Evolutionary conservation across 2,888 invertebrate genomes (phyloP), one percentile per base, ranked within the genome.

Genomic region (Pseudolycoriella hygida): DNA sequence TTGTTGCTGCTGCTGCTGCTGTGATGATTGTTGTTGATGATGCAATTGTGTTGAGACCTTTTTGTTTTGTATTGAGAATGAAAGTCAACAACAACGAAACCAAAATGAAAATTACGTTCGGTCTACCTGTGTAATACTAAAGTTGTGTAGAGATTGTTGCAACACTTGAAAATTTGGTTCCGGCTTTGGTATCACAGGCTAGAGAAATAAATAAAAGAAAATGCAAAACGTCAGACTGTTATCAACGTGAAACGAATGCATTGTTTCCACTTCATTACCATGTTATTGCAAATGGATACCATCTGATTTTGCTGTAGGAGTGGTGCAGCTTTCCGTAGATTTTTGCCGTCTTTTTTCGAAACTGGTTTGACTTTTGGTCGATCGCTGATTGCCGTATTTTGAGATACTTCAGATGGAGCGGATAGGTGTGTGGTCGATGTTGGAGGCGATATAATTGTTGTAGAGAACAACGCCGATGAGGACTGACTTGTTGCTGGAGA

Each of bases 331-430:
- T 82, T 82, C 54, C 80, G 72, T 49, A 74, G 68, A 58, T 76
- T 77, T 63, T 84, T 84, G 43, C 78, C 75, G 60, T 82, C 84
- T 61, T 84, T 85, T 61, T 86, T 83, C 43, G 80, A 77, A 44
- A 77, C 77, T 38, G 83, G 78, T 64, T 85, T 87, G 40, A 80
- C 84, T 64, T 84, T 85, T 48, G 84, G 83, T 55, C 86, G 75
- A 66, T 87, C 86, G 67, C 82, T 82, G 55, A 85, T 81, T 51
- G 83, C 80, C 48, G 80, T 81, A 57, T 74, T 77, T 68, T 79
- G 67, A 18, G 64, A 61, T 31, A 66, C 66, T 51, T 66, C 66
- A 6, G 65, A 65, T 18, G 64, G 64, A 48, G 65, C 64, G 19
- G 63, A 64, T 39, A 66, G 60, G 49, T 61, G 57, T 45, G 51